Evolutionary conservation across 2,888 invertebrate genomes (phyloP), one percentile per base, ranked within the genome.

Genomic region (Seladonia tumulorum): DNA sequence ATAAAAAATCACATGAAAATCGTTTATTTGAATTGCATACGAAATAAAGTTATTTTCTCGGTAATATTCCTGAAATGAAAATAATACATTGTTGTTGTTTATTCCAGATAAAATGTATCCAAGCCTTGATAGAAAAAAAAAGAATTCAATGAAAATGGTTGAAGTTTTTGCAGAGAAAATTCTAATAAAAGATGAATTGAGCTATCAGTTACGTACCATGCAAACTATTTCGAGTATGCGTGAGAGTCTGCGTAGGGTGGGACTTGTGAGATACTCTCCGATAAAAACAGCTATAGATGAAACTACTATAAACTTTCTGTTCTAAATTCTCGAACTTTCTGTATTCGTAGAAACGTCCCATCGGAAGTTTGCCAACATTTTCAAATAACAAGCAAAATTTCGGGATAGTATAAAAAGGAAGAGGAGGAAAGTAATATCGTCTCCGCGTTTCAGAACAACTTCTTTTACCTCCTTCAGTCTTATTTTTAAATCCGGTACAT

Each of bases 221-320:
- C 16, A 18, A 29, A 29, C 29, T 1, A 3, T 18, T 2, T 29
- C 8, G 25, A 63, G 29, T 7, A 63, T 1, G 16, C 29, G 25
- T 60, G 60, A 1, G 16, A 16, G 29, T 29, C 16, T 63, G 16
- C 60, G 25, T 60, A 14, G 60, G 16, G 16, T 5, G 16, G 25
- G 18, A 18, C 29, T 14, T 14, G 63, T 63, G 29, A 18, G 63
- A 8, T 29, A 29, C 16, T 5, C n/a, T 57, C 29, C 29, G 8
- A 18, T 63, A 63, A 63, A 29, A 29, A 63, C 29, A 29, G 29
- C 29, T 63, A 8, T 63, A 29, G 63, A 18, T 29, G 29, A 8
- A 29, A 63, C 63, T 29, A 29, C 29, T 63, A 63, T 63, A 63
- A 63, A 63, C 63, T 63, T 63, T 63, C 63, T 63, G 16, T 18